Percentiles rank a stretch among this genome's conserved stretches.
Evolutionary conservation across 2,113 vertebrate genomes (phyloP).

Genomic region (Microtus ochrogaster): DNA sequence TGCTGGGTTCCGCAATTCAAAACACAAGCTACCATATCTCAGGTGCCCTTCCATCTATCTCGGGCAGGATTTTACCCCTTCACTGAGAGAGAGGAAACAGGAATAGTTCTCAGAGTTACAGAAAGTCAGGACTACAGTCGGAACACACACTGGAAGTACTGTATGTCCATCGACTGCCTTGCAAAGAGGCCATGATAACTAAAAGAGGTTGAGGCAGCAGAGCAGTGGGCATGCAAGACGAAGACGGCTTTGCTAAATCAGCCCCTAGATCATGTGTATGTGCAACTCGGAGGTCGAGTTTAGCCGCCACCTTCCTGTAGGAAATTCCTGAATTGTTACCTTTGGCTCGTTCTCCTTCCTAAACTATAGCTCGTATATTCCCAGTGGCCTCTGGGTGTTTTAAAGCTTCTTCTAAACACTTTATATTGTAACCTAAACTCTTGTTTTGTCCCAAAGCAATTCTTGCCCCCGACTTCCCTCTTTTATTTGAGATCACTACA

Average conservation of each 20-base stretch:
- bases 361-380: not conserved
- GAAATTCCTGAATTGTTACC: not conserved
- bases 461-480: not conserved
- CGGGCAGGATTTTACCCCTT: not conserved
- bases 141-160: not conserved
- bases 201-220: not conserved
- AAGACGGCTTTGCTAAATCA: not conserved
- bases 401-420: not conserved
- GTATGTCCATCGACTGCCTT: not conserved
- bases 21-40: conserved; percentile 21
- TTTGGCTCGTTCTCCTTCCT: conserved; percentile 19
- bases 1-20: conserved; percentile 51
- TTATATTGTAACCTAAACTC: not conserved
- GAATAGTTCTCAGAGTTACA: conserved; percentile 5
- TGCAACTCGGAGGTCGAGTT: not conserved
- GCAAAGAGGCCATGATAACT: not conserved
- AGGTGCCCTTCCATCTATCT: conserved; percentile 18
- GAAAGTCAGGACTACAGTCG: not conserved
- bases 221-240: accelerated
- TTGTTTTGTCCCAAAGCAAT: not conserved
- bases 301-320: not conserved
- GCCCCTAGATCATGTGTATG: not conserved
- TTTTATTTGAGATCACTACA: conserved; percentile 13
- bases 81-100: conserved; percentile 11
- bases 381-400: not conserved